Base-by-base conservation (phyloP, 2,113 vertebrate species). In the Poeciliopsis occidentalis region DNA sequence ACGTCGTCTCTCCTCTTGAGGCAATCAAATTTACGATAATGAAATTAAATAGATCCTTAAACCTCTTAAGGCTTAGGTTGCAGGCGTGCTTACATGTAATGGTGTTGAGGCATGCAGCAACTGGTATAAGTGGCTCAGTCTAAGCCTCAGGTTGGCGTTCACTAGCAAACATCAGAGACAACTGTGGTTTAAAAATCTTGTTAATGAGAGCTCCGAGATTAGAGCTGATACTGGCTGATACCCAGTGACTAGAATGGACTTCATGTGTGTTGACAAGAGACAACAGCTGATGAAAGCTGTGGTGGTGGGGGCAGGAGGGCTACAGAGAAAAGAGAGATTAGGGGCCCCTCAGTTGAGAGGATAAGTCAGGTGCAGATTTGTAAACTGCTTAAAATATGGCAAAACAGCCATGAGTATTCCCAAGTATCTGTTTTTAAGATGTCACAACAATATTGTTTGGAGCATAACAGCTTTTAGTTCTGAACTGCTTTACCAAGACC, bases 131-230 rank as follows among this genome's bases (percentile, higher is more conserved):
- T 71, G 71, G 66, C 64, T 73, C 3, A 69, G 77, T 27, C 26
- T 82, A 39, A 89, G 83, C 86, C 75, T 7, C 68, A 30, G 87
- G 64, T 60, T 37, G 37, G 3, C 26, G 73, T 65, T 70, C 39
- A n/a, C 15, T 27, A 60, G 71, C 39, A 78, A 64, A n/a, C 60
- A n/a, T 60, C 11, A 13, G 17, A 64, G 82, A 60, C 67, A 4
- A 81, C 34, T 6, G 44, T 34, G 74, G 34, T 12, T 15, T 72
- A 27, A 66, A 30, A 69, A 81, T 73, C 87, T 78, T 66, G 78
- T 88, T 90, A 87, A 86, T 84, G 64, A 63, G 78, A 87, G 78
- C 85, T 64, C 37, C 47, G 30, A 4, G 54, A 86, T 85, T 84
- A 85, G 51, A 69, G 66, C 51, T 29, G 67, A 74, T 78, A 68